phyloP scores from a whole-genome alignment of 1,140 invertebrate genomes.

The Drosophila prosaltans region DNA sequence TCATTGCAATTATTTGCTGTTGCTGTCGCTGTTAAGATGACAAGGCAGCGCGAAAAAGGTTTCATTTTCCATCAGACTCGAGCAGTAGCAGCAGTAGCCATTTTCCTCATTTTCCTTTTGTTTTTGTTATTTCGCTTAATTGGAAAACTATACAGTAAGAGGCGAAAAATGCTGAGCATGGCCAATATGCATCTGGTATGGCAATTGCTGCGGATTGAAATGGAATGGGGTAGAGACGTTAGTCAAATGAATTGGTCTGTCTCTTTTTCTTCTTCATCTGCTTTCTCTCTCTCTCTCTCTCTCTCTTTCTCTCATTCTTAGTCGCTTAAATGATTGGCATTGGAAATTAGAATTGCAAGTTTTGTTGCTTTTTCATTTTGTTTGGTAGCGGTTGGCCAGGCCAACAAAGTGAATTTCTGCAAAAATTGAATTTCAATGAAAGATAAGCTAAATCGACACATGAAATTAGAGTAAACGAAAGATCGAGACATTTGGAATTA shows the following conservation, averaged over 20 bases:
- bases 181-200: constrained; percentile 36
- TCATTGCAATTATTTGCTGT: constrained; percentile 21
- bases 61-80: constrained; percentile 6
- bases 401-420: constrained; percentile 13
- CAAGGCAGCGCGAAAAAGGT: constrained; percentile 10
- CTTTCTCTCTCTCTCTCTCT: neutral
- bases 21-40: constrained; percentile 9
- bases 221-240: neutral
- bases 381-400: constrained; percentile 1
- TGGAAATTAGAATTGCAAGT: constrained; percentile 34
- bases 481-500: neutral
- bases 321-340: constrained; percentile 41
- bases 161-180: constrained; percentile 13
- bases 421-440: constrained; percentile 1
- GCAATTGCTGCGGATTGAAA: constrained; percentile 36
- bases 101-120: constrained; percentile 14
- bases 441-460: neutral
- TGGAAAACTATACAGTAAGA: constrained; percentile 21
- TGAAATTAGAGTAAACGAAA: neutral
- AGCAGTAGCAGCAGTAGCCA: neutral
- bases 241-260: constrained; percentile 9
- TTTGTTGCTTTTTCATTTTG: constrained; percentile 33
- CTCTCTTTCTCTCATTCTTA: neutral
- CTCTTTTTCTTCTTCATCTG: too few species aligned
- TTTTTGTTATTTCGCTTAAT: constrained; percentile 21